phyloP scores from a whole-genome alignment of 2,113 vertebrate genomes.

The Atlantisia rogersi region DNA sequence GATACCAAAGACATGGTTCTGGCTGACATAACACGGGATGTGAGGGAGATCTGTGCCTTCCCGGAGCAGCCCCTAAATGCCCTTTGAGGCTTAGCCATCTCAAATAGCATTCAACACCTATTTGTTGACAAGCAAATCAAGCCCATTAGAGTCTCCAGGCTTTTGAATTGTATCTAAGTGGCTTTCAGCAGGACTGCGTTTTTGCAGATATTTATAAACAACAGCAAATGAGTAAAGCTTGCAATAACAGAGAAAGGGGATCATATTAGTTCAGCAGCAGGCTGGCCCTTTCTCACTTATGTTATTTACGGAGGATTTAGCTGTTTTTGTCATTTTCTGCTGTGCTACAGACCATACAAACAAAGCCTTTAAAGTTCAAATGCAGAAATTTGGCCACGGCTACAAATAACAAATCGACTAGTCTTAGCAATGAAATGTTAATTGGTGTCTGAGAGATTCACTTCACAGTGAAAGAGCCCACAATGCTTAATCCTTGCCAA shows the following conservation, averaged over 20 bases:
- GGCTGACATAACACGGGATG: background rate
- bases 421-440: conserved; percentile 51
- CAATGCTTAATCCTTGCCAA: conserved; percentile 29
- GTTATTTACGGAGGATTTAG: conserved; percentile 61
- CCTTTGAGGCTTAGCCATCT: background rate
- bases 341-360: conserved; percentile 63
- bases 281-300: conserved; percentile 14
- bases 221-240: background rate
- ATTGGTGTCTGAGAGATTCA: conserved; percentile 55
- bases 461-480: conserved; percentile 15
- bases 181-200: background rate
- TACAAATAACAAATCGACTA: conserved; percentile 56
- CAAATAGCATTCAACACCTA: background rate
- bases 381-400: conserved; percentile 55
- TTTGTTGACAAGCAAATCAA: background rate
- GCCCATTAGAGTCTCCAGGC: background rate
- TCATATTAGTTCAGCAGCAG: conserved; percentile 32
- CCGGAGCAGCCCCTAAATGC: background rate
- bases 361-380: conserved; percentile 75
- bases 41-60: background rate
- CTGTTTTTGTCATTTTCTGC: conserved; percentile 53
- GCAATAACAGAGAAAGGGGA: conserved; percentile 24
- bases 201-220: conserved; percentile 7
- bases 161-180: background rate
- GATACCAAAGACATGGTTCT: accelerated